Percentiles rank a stretch among this genome's conserved stretches.
Conservation (phyloP, 2,797 vertebrate species). For the Sparus aurata region DNA sequence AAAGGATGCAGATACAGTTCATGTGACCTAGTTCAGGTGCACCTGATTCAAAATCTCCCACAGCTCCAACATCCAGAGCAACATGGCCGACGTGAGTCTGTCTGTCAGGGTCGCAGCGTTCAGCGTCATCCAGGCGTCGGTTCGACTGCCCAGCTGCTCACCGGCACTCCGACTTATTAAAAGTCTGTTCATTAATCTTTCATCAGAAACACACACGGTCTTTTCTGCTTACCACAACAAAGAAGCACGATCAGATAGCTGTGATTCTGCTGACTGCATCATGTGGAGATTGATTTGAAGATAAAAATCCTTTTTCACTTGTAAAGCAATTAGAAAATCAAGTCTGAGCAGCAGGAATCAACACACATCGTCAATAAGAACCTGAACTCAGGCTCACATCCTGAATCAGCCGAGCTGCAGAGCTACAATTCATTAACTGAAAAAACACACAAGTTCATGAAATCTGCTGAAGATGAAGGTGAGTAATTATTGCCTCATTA, state of each 20-base stretch:
- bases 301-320: background rate
- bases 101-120: background rate
- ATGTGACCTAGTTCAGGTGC: slow-evolving; percentile 33
- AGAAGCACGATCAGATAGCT: background rate
- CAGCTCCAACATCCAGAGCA: slow-evolving; percentile 18
- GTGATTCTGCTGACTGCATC: background rate
- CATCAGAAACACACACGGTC: background rate
- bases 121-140: background rate
- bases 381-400: background rate
- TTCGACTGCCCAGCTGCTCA: too few relatives aligned
- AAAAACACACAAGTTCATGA: too few relatives aligned
- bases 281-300: background rate
- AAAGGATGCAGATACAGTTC: background rate
- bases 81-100: background rate
- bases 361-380: background rate
- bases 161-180: background rate
- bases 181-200: background rate
- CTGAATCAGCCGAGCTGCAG: background rate
- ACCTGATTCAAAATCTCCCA: slow-evolving; percentile 8
- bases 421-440: background rate
- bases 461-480: too few relatives aligned
- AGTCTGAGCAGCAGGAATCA: background rate
- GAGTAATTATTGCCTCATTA: too few relatives aligned
- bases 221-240: background rate
- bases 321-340: background rate